Evolutionary conservation across 2,797 vertebrate species (phyloP).

Genomic region (Apodemus agrarius): DNA sequence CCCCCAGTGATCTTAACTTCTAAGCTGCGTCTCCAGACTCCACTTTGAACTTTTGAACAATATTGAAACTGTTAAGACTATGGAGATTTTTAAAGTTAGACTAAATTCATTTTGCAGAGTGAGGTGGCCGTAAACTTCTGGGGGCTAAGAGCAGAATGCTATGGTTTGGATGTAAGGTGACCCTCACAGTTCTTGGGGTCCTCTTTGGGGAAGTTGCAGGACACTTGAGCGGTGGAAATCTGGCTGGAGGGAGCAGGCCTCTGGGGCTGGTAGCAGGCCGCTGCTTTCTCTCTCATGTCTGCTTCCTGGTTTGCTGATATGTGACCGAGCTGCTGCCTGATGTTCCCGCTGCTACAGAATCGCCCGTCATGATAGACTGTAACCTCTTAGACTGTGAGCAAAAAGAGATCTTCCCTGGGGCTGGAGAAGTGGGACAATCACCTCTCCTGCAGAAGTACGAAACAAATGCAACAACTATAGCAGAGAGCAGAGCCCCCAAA

Average conservation of each 20-base stretch:
- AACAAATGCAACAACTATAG: fast-evolving
- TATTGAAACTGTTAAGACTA: not conserved
- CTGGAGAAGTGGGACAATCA: not conserved
- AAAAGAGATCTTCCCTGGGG: not conserved
- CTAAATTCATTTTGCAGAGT: not conserved
- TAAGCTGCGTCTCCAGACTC: not conserved
- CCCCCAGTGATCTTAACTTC: not conserved
- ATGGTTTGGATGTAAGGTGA: not conserved
- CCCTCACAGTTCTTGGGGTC: not conserved
- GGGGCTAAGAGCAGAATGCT: not conserved
- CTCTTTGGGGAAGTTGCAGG: not conserved
- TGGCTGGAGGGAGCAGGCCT: not conserved
- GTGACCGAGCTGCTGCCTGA: not conserved
- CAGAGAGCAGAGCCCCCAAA: not conserved
- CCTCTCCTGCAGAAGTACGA: not conserved
- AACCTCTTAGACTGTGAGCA: not conserved
- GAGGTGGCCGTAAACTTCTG: too few species aligned
- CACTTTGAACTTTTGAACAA: not conserved
- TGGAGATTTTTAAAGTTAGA: not conserved
- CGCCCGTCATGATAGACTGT: not conserved
- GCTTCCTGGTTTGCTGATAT: not conserved
- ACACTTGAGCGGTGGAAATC: not conserved
- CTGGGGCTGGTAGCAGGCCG: not conserved
- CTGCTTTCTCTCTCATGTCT: not conserved
- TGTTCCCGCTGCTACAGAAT: not conserved